Evolutionary conservation across 2,888 invertebrate species (phyloP).

Genomic region (Drosophila trichaetosa): DNA sequence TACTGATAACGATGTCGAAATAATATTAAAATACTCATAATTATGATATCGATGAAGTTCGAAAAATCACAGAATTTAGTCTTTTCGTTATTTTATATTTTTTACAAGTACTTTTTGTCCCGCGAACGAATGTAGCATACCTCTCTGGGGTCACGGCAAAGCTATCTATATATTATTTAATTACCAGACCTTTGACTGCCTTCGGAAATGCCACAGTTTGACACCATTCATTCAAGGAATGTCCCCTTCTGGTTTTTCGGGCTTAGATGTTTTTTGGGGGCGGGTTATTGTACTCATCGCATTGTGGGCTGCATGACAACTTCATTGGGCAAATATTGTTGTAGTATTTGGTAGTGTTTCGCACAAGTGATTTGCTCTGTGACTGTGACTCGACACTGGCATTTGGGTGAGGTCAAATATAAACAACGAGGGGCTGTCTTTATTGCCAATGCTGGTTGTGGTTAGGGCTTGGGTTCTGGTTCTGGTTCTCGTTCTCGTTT

Average conservation of each 20-base stretch:
- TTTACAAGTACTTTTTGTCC: neutral
- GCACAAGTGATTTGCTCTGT: slow-evolving; percentile 71
- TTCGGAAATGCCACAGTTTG: slow-evolving; percentile 18
- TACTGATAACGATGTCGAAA: neutral
- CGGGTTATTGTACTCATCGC: slow-evolving; percentile 13
- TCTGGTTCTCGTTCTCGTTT: slow-evolving; percentile 11
- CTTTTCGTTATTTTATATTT: neutral
- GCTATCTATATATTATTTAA: slow-evolving; percentile 37
- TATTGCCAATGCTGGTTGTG: slow-evolving; percentile 40
- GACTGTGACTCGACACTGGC: slow-evolving; percentile 40
- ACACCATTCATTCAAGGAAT: slow-evolving; percentile 16
- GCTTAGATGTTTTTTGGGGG: slow-evolving; percentile 7
- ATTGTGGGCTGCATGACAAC: slow-evolving; percentile 44
- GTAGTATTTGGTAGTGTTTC: slow-evolving; percentile 78
- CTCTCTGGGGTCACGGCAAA: slow-evolving; percentile 13
- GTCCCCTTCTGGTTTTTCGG: slow-evolving; percentile 19
- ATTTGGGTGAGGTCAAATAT: slow-evolving; percentile 65
- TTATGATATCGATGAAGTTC: neutral
- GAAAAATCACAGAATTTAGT: neutral
- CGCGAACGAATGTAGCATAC: slow-evolving; percentile 14
- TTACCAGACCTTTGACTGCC: slow-evolving; percentile 27
- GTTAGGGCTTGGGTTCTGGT: slow-evolving; percentile 4
- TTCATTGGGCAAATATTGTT: slow-evolving; percentile 82
- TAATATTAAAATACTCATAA: neutral
- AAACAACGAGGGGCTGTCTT: slow-evolving; percentile 61